Base-by-base conservation (phyloP, 2,113 vertebrate genomes). In the Triplophysa siluroides region DNA sequence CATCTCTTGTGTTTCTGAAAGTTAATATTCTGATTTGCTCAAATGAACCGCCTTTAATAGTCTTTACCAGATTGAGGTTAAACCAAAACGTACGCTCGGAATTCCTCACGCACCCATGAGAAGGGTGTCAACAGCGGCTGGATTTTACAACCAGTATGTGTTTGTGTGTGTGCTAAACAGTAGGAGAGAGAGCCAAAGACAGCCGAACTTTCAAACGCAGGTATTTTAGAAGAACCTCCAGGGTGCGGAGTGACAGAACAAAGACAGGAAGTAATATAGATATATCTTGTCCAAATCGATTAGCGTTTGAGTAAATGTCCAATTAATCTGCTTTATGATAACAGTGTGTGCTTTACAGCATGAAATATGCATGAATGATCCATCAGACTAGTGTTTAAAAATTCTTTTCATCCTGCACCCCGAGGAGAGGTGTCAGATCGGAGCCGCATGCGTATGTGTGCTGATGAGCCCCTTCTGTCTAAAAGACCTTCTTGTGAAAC, bases 291-390 rank as follows among this genome's bases (percentile, higher is more conserved):
- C 82, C 62, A 80, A 84, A 91, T 88, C 78, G 80, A 90, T 91
- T 90, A 87, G 90, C 89, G 88, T 83, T 83, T 61, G 86, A 86
- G 84, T 88, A 88, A 90, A 88, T 84, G 89, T 91, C 87, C 84
- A 88, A 90, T 92, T 87, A 89, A 91, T 91, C 82, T 83, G 82
- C 83, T 82, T 88, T 87, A 83, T 88, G 84, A 84, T 81, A 82
- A 80, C 83, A 68, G 84, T 82, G 81, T 80, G 85, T 85, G 88
- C 83, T 89, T 60, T 54, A 82, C 64, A 21, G 82, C 83, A 85
- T 90, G 85, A 90, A 91, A 91, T 90, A 91, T 92, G 86, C 83
- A 91, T 91, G 88, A 91, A 86, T 45, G 81, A 85, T 86, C 87
- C 75, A 85, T 91, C 87, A 88, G 86, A 89, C 81, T 11, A 83